Evolutionary conservation across 2,797 vertebrate genomes (phyloP).

Genomic region (Schizopygopsis malacanthus): DNA sequence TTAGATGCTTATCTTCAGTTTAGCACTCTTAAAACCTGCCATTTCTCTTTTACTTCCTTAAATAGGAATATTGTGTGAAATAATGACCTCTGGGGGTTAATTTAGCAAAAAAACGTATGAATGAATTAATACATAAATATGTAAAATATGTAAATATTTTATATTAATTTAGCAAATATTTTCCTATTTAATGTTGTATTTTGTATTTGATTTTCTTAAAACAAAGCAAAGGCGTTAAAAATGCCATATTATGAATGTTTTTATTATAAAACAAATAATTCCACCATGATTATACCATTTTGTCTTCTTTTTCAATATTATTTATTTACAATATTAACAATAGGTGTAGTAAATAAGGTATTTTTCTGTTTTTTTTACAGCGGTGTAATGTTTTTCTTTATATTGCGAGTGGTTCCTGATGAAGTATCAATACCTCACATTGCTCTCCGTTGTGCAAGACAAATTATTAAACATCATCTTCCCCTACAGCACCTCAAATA

Average conservation of each 20-base stretch:
- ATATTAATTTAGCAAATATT: too few species aligned
- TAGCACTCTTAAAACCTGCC: neutral
- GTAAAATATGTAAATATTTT: too few species aligned
- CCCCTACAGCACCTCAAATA: neutral
- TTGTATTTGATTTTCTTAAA: neutral
- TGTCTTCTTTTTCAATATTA: neutral
- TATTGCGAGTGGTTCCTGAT: neutral
- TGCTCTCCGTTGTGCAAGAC: neutral
- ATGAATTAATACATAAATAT: neutral
- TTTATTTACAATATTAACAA: neutral
- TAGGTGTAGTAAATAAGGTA: neutral
- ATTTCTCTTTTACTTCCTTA: neutral
- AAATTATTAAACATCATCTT: neutral
- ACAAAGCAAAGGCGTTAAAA: neutral
- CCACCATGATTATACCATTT: neutral
- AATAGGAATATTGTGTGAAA: neutral
- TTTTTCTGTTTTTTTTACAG: neutral
- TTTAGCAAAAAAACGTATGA: neutral
- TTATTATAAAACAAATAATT: too few species aligned
- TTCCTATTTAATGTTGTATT: neutral
- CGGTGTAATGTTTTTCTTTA: neutral
- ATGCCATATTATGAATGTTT: neutral
- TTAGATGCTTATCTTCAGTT: neutral
- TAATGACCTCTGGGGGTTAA: neutral
- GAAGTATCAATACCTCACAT: neutral